phyloP scores from a whole-genome alignment of 2,888 invertebrate genomes.

The Sphaerophoria taeniata region DNA sequence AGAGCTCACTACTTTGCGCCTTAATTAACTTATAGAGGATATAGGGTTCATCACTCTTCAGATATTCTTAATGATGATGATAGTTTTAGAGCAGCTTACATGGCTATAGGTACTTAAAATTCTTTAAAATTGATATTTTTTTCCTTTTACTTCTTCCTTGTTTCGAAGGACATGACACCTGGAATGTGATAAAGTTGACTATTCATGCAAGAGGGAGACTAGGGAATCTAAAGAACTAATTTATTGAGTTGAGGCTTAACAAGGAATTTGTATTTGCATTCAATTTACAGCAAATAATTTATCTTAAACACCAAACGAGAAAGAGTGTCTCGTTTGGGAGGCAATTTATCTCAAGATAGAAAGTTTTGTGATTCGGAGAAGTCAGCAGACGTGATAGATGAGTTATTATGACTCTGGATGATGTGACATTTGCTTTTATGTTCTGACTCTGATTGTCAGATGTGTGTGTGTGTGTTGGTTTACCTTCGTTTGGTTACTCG shows the following conservation, averaged over 20 bases:
- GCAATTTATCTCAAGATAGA: slow-evolving; percentile 14
- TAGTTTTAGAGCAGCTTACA: not conserved
- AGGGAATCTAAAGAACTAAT: too few species aligned
- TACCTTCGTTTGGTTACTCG: slow-evolving; percentile 7
- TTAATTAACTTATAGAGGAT: slow-evolving; percentile 21
- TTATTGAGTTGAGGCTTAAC: not conserved
- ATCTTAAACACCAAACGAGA: not conserved
- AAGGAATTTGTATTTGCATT: slow-evolving; percentile 6
- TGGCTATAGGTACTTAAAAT: not conserved
- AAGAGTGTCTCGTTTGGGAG: not conserved
- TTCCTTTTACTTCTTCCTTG: too few species aligned
- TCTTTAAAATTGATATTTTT: too few species aligned
- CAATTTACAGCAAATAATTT: not conserved
- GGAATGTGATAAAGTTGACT: not conserved
- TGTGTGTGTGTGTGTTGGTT: slow-evolving; percentile 12
- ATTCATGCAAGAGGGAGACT: too few species aligned
- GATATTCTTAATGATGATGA: slow-evolving; percentile 1
- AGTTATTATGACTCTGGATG: slow-evolving; percentile 58
- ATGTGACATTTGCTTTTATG: slow-evolving; percentile 43
- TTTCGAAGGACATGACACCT: not conserved
- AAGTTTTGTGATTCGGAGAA: not conserved
- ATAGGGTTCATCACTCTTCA: slow-evolving; percentile 24
- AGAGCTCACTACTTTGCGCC: slow-evolving; percentile 3
- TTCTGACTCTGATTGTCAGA: not conserved
- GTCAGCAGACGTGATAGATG: slow-evolving; percentile 40